Percentiles rank a stretch among this genome's conserved stretches.
These are phyloP conservation scores for Lontra canadensis DNA, from an alignment of 2,113 vertebrate species.

Conservation along the genomic window DNA sequence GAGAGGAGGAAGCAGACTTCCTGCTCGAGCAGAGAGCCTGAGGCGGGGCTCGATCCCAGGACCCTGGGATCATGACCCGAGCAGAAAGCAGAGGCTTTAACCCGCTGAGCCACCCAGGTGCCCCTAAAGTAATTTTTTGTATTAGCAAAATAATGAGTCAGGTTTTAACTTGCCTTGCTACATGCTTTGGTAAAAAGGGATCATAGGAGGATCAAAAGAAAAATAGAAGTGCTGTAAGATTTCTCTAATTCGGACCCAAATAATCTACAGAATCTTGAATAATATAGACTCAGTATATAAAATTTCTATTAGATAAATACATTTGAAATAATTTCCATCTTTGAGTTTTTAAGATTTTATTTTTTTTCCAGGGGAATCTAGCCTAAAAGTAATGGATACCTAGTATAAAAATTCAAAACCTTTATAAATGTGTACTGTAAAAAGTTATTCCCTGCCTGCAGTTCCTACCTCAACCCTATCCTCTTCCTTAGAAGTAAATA, in stretches of 20 bases:
- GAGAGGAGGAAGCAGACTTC: no score
- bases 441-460: background rate
- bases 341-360: conserved; percentile 33
- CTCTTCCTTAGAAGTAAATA: background rate
- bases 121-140: background rate
- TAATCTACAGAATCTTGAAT: conserved; percentile 29
- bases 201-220: conserved; percentile 14
- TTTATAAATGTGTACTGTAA: background rate
- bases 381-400: background rate
- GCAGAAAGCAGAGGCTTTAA: no score
- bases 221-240: conserved; percentile 43
- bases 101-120: no score
- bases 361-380: conserved; percentile 34
- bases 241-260: background rate
- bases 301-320: conserved; percentile 34
- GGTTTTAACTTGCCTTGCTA: background rate
- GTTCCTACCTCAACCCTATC: background rate
- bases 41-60: no score
- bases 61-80: no score
- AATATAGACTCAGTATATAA: background rate
- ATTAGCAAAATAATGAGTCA: conserved; percentile 40
- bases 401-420: background rate
- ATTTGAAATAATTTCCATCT: conserved; percentile 49
- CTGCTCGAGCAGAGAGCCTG: no score
- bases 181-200: background rate